Conservation (phyloP, 2,797 vertebrate genomes). For the Cryptoprocta ferox region DNA sequence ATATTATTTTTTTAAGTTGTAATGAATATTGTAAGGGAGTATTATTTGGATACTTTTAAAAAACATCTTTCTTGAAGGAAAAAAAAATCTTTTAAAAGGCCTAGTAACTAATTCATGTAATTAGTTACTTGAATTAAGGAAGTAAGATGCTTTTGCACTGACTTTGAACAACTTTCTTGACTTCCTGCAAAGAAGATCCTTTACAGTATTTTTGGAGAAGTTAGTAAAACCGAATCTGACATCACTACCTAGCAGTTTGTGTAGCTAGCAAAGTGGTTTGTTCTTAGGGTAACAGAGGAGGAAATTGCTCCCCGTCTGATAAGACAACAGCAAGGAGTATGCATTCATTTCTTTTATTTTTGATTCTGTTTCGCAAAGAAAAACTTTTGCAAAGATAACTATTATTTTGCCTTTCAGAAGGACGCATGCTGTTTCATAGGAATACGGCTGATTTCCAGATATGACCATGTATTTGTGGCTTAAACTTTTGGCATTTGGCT, state of each 20-base stretch:
- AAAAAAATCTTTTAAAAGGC: neutral
- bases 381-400: slow-evolving; percentile 80
- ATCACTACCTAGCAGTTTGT: slow-evolving; percentile 85
- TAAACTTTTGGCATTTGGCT: slow-evolving; percentile 88
- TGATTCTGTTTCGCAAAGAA: slow-evolving; percentile 69
- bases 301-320: slow-evolving; percentile 89
- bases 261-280: slow-evolving; percentile 86
- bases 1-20: neutral
- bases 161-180: slow-evolving; percentile 82
- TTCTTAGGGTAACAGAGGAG: slow-evolving; percentile 89
- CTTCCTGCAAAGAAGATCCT: slow-evolving; percentile 87
- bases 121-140: slow-evolving; percentile 83
- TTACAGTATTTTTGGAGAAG: slow-evolving; percentile 86
- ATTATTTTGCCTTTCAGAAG: slow-evolving; percentile 86
- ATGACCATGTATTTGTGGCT: slow-evolving; percentile 91
- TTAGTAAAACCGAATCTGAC: slow-evolving; percentile 89
- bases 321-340: slow-evolving; percentile 87
- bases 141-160: slow-evolving; percentile 78
- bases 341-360: slow-evolving; percentile 80
- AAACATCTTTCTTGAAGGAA: neutral
- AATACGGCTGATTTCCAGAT: slow-evolving; percentile 86
- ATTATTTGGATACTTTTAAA: neutral
- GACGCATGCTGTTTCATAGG: slow-evolving; percentile 89
- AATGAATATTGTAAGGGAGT: neutral
- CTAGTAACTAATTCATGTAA: neutral